Percentiles rank a stretch among this genome's conserved stretches.
phyloP scores from a whole-genome alignment of 2,888 invertebrate species.

The Melieria picta region DNA sequence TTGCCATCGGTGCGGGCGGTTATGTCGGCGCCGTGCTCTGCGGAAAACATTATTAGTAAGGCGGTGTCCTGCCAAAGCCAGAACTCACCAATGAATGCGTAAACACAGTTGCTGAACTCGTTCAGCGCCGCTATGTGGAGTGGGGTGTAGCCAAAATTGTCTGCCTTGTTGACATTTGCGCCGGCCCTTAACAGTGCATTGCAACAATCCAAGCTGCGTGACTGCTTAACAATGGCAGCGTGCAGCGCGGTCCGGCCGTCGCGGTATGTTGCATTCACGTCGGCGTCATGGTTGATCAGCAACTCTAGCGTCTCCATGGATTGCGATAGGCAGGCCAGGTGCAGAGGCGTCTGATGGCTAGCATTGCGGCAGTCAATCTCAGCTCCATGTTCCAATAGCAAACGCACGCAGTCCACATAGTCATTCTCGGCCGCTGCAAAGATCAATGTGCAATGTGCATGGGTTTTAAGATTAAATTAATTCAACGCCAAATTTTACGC shows the following conservation, averaged over 20 bases:
- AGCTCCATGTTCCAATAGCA: constrained; percentile 80
- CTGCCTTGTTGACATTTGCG: constrained; percentile 79
- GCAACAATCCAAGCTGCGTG: constrained; percentile 75
- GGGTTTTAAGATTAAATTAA: too few relatives aligned
- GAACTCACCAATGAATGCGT: constrained; percentile 72
- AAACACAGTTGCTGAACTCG: constrained; percentile 81
- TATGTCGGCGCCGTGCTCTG: constrained; percentile 82
- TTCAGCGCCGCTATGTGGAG: constrained; percentile 85
- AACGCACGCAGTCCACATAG: constrained; percentile 78
- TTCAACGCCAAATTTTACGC: constrained; percentile 13
- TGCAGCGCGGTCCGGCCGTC: constrained; percentile 84
- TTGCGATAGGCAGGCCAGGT: constrained; percentile 84
- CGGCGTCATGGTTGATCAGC: constrained; percentile 73
- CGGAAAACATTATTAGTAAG: constrained; percentile 8
- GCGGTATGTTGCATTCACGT: constrained; percentile 74
- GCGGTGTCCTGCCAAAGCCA: not conserved
- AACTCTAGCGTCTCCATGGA: constrained; percentile 80
- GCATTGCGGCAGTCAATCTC: constrained; percentile 79
- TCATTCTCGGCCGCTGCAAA: constrained; percentile 82
- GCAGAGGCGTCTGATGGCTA: constrained; percentile 83
- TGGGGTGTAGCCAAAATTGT: constrained; percentile 85
- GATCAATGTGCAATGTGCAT: not conserved
- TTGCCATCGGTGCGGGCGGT: constrained; percentile 84
- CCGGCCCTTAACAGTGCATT: constrained; percentile 73
- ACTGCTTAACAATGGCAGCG: constrained; percentile 82